Percentiles rank a stretch among this genome's conserved stretches.
Evolutionary conservation across 2,113 vertebrate species (phyloP).

Genomic region (Nerophis ophidion): DNA sequence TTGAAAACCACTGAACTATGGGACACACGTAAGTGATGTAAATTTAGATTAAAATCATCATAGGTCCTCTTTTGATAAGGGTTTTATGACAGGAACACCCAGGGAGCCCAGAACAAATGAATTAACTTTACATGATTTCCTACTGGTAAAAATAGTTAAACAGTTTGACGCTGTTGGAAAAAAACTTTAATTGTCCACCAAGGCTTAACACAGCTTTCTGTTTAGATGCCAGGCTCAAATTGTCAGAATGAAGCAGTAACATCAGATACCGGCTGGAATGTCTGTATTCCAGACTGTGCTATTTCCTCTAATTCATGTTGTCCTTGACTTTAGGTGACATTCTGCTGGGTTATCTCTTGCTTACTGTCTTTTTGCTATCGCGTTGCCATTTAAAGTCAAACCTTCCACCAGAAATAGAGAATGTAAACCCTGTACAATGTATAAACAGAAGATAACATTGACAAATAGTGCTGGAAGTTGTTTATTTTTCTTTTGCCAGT

Average conservation of each 20-base stretch:
- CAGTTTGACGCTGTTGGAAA: no score
- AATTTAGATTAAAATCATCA: no score
- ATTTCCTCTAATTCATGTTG: constrained; percentile 64
- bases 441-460: background rate
- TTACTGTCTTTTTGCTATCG: constrained; percentile 8
- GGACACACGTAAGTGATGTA: no score
- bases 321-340: constrained; percentile 57
- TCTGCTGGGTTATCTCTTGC: constrained; percentile 37
- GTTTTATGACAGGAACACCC: no score
- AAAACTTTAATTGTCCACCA: background rate
- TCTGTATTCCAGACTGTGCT: constrained; percentile 40
- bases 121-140: no score
- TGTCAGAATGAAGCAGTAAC: constrained; percentile 8
- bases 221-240: background rate
- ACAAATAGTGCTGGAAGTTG: background rate
- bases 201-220: background rate
- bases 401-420: constrained; percentile 19
- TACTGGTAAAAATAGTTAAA: no score
- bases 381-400: constrained; percentile 9
- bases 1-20: no score
- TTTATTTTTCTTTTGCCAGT: constrained; percentile 3
- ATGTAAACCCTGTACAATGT: background rate
- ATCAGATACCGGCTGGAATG: constrained; percentile 45
- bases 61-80: no score
- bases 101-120: no score